A percentile compares a stretch with the other conserved stretches of the same genome.
These are phyloP conservation scores for Hylaea fasciaria DNA, from an alignment of 2,888 invertebrate species.

Conservation along the genomic window DNA sequence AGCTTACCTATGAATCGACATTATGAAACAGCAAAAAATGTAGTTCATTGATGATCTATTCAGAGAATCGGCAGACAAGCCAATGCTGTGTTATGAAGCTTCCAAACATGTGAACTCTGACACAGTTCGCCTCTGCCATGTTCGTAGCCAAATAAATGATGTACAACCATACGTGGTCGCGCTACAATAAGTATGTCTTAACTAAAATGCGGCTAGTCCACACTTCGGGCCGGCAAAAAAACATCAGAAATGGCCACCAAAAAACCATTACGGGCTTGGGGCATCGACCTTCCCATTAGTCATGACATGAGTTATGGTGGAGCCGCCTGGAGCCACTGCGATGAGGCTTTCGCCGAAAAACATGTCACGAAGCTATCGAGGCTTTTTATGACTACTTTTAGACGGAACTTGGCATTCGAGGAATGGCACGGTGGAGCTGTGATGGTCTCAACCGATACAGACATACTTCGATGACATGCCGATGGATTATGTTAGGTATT, in stretches of 20 bases:
- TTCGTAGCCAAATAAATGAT: conserved; percentile 34
- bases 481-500: conserved; percentile 8
- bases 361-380: conserved; percentile 39
- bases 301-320: conserved; percentile 45
- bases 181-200: conserved; percentile 40
- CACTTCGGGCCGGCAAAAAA: conserved; percentile 40
- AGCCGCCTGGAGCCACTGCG: conserved; percentile 35
- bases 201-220: conserved; percentile 42
- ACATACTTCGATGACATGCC: conserved; percentile 17
- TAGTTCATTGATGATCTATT: conserved; percentile 21
- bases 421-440: conserved; percentile 20
- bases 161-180: conserved; percentile 33
- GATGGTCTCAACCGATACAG: conserved; percentile 18
- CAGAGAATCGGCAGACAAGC: conserved; percentile 5
- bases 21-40: conserved; percentile 4
- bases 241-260: conserved; percentile 38
- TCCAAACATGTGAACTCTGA: conserved; percentile 26
- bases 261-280: conserved; percentile 40
- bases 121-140: conserved; percentile 36
- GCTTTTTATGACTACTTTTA: conserved; percentile 27
- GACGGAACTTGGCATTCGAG: conserved; percentile 27
- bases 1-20: conserved; percentile 4
- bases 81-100: conserved; percentile 17
- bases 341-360: conserved; percentile 46
- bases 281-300: conserved; percentile 46